Percentiles rank a stretch among this genome's conserved stretches.
These are phyloP conservation scores for Melanostoma mellinum DNA, from an alignment of 2,888 invertebrate species.

Conservation along the genomic window DNA sequence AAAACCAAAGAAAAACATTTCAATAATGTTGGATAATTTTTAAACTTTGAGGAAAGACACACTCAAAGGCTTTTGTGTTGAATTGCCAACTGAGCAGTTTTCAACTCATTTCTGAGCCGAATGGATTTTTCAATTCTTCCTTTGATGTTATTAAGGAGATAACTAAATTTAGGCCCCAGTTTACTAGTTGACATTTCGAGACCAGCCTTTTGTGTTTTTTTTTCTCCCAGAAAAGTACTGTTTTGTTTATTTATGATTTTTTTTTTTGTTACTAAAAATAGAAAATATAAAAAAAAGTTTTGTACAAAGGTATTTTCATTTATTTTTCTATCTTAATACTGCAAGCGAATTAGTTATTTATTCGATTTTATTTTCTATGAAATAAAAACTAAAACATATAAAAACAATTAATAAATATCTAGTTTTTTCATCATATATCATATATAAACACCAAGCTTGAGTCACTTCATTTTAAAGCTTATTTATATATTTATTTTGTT, in stretches of 20 bases:
- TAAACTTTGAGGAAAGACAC: neutral
- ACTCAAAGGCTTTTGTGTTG: constrained; percentile 6
- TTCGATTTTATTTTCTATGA: constrained; percentile 59
- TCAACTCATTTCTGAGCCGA: neutral
- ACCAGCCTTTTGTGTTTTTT: constrained; percentile 4
- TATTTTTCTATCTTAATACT: constrained; percentile 60
- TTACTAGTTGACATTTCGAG: constrained; percentile 40
- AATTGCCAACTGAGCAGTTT: constrained; percentile 19
- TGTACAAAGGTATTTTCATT: constrained; percentile 54
- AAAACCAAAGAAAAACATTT: neutral
- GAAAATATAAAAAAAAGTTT: constrained; percentile 45
- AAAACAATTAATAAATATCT: constrained; percentile 33
- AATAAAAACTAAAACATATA: constrained; percentile 29
- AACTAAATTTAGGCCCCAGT: constrained; percentile 9
- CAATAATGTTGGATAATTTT: neutral
- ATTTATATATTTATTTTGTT: constrained; percentile 29
- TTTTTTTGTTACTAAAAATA: constrained; percentile 33
- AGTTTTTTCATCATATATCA: constrained; percentile 17
- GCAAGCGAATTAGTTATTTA: constrained; percentile 58
- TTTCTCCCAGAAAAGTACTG: constrained; percentile 7
- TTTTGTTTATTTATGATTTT: constrained; percentile 7
- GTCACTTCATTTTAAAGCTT: constrained; percentile 51
- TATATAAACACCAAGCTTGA: constrained; percentile 51
- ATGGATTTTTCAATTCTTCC: too few relatives aligned
- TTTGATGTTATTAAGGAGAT: too few relatives aligned